Conservation (phyloP, 2,113 vertebrate species). For the Elephas maximus region DNA sequence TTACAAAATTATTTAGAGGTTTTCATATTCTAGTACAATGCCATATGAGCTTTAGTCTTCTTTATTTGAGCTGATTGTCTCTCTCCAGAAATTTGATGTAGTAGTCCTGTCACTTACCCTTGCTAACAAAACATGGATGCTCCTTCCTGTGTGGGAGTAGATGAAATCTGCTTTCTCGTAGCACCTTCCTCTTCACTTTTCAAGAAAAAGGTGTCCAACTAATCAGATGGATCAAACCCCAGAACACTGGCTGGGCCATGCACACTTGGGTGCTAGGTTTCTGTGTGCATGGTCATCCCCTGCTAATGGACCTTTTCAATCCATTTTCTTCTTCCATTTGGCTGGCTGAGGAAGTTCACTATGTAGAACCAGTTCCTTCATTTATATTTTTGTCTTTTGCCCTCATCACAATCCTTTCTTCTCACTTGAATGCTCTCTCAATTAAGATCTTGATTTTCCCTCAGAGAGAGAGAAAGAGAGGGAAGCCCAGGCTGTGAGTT, state of each 20-base stretch:
- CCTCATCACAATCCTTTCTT: neutral
- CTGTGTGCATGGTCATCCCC: neutral
- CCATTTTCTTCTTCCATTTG: neutral
- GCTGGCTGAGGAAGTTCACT: neutral
- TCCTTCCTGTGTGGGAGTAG: neutral
- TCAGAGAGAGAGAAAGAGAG: neutral
- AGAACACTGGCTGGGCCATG: neutral
- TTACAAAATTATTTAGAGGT: conserved; percentile 11
- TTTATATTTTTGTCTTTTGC: neutral
- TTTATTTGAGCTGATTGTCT: conserved; percentile 37
- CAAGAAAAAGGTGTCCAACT: neutral
- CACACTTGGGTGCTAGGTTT: neutral
- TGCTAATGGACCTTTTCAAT: neutral
- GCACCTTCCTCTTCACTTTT: neutral
- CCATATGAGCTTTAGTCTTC: neutral
- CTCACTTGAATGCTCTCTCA: neutral
- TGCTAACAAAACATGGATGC: neutral
- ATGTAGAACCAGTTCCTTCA: neutral
- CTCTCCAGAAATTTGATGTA: conserved; percentile 23
- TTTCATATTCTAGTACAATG: conserved; percentile 8
- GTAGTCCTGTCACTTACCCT: neutral
- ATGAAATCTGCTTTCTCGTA: neutral
- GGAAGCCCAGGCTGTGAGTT: neutral
- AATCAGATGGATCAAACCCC: neutral
- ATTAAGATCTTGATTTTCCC: neutral